A percentile compares a stretch with the other conserved stretches of the same genome.
Evolutionary conservation across 2,797 vertebrate genomes (phyloP).

Genomic region (Otolemur crassicaudatus): DNA sequence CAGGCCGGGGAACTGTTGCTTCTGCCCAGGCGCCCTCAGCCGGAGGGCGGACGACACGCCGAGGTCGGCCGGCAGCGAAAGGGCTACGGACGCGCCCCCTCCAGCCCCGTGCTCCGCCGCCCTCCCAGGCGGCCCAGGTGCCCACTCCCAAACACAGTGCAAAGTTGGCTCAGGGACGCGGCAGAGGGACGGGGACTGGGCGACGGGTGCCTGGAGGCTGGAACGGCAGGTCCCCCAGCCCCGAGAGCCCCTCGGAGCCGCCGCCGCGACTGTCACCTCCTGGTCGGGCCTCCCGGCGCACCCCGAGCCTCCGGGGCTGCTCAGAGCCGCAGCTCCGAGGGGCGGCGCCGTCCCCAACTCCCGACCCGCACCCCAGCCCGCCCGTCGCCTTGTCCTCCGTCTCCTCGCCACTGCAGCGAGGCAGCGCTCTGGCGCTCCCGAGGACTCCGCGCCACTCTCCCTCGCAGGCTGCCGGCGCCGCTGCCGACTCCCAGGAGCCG

Average conservation of each 20-base stretch:
- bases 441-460: background rate
- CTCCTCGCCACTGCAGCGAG: background rate
- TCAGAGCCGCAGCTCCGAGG: background rate
- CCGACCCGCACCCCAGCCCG: background rate
- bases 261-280: background rate
- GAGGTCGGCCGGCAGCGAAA: background rate
- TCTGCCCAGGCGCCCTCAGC: background rate
- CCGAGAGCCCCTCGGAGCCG: background rate
- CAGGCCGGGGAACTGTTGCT: conserved; percentile 65
- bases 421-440: background rate
- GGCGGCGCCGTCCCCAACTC: background rate
- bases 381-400: background rate
- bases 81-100: background rate
- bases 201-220: background rate
- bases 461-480: background rate
- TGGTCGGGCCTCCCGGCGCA: accelerated
- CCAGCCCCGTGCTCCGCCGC: accelerated
- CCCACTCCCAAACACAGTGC: background rate
- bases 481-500: background rate
- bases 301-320: background rate
- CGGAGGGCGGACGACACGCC: background rate
- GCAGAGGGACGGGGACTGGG: background rate
- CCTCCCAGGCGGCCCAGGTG: background rate
- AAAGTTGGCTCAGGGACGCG: conserved; percentile 22
- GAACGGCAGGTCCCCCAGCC: background rate